Evolutionary conservation across 2,888 invertebrate genomes (phyloP).

Genomic region (Eupithecia centaureata): DNA sequence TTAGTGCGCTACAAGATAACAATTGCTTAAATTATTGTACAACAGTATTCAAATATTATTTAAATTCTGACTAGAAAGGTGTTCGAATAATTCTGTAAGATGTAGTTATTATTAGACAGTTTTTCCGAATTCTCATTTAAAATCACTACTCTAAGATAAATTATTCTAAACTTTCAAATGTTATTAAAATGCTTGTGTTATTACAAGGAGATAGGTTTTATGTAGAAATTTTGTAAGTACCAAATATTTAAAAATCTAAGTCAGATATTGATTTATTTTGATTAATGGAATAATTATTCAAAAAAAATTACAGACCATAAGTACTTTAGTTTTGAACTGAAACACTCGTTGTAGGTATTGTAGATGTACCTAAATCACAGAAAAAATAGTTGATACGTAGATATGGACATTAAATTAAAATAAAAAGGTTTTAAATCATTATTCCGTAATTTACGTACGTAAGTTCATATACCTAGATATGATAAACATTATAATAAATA

Average conservation of each 20-base stretch:
- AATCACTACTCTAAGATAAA: background rate
- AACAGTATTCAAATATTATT: conserved; percentile 6
- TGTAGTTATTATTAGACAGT: no score
- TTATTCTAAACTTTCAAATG: background rate
- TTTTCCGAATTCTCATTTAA: background rate
- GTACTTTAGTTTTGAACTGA: background rate
- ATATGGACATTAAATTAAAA: background rate
- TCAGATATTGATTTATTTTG: background rate
- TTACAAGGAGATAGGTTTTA: background rate
- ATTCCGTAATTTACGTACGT: background rate
- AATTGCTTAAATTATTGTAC: conserved; percentile 21
- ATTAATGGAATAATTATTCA: background rate
- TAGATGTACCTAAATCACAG: background rate
- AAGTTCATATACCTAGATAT: background rate
- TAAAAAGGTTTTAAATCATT: background rate
- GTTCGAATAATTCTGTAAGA: background rate
- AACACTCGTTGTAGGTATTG: background rate
- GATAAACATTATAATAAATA: background rate
- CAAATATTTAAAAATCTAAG: no score
- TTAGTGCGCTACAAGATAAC: conserved; percentile 30
- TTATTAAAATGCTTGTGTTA: background rate
- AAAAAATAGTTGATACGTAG: background rate
- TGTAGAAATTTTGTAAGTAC: no score
- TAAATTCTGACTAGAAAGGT: conserved; percentile 14
- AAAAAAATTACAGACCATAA: background rate